Evolutionary conservation across 2,113 vertebrate species (phyloP), one percentile per base, ranked within the genome.

Genomic region (Colinus virginianus): DNA sequence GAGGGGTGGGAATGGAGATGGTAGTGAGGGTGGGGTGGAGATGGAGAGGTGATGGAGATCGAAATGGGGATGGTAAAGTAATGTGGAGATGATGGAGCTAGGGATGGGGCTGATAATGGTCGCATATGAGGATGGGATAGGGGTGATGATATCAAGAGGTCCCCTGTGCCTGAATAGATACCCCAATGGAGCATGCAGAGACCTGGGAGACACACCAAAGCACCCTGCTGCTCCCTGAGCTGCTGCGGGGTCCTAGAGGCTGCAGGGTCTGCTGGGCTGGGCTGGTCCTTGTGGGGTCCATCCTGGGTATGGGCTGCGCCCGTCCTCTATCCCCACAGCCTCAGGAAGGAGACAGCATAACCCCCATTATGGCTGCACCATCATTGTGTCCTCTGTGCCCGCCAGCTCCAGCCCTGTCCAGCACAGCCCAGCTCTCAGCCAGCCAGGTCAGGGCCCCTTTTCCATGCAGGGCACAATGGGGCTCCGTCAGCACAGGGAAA

Each of bases 191-290:
- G 46, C 25, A 8, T 4, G 0, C 17, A 38, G 59, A 38, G 23
- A 58, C 13, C 3, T 25, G 15, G 3, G 42, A 28, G 38, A 5
- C 8, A 67, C 45, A 8, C 51, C 0, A 0, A 40, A 46, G 1
- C 61, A 20, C 13, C 36, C 53, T 51, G 40, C 55, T 46, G 23
- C 36, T 85, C 58, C 48, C 67, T 26, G 56, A 11, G 36, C 46
- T 68, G 78, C 53, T 72, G 71, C 4, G 0, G 20, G 5, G 7
- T 36, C 55, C 42, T n/a, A 13, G 30, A n/a, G 59, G 40, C 36
- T 1, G 0, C 26, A 6, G 46, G 62, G 16, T 67, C 78, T 51
- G 66, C 19, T 6, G 46, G 32, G 51, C 38, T 55, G 48, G 32
- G 10, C 69, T 75, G 38, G 23, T 51, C 58, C 67, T 55, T 7